These are phyloP conservation scores for Theretra japonica DNA, from an alignment of 2,888 invertebrate genomes.

Conservation along the genomic window DNA sequence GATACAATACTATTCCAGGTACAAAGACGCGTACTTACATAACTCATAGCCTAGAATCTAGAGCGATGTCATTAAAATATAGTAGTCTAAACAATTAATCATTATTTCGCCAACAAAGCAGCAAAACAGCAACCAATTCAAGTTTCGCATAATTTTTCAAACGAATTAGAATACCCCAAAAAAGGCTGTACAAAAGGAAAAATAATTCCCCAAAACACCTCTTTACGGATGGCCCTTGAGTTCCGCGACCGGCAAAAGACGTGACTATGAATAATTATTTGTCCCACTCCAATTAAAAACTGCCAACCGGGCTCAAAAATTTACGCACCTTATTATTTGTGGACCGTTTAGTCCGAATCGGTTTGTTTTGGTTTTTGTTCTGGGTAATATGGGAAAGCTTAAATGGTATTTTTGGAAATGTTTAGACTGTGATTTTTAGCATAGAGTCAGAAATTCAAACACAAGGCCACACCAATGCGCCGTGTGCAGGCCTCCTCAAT, in stretches of 20 bases:
- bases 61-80: too few species aligned
- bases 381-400: background rate
- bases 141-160: background rate
- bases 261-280: conserved; percentile 65
- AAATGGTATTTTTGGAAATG: too few species aligned
- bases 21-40: too few species aligned
- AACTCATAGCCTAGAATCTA: too few species aligned
- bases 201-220: conserved; percentile 20
- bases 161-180: background rate
- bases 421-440: too few species aligned
- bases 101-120: background rate
- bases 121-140: background rate
- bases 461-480: too few species aligned
- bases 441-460: too few species aligned
- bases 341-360: background rate
- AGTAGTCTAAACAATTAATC: too few species aligned
- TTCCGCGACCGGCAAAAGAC: conserved; percentile 36
- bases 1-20: too few species aligned
- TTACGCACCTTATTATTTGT: conserved; percentile 3
- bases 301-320: conserved; percentile 38
- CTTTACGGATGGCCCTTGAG: conserved; percentile 6
- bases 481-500: too few species aligned
- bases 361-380: background rate
- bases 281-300: conserved; percentile 61
- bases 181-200: conserved; percentile 10